Conservation (phyloP, 2,797 vertebrate genomes). For the Percopsis omiscomaycus region DNA sequence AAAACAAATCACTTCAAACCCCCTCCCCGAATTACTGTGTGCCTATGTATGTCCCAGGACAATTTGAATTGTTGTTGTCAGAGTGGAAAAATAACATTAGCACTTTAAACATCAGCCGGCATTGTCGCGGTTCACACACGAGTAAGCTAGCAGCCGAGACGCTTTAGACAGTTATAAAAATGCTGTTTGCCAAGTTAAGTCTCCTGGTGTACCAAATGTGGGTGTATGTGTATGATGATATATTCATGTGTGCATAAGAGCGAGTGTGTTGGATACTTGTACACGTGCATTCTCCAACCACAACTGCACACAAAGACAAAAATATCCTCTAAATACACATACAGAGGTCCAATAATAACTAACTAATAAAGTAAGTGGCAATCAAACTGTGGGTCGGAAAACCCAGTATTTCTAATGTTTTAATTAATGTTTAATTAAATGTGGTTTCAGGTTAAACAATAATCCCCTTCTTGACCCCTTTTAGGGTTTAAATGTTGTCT, state of each 20-base stretch:
- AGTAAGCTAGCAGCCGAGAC: slow-evolving; percentile 34
- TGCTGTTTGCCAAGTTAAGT: slow-evolving; percentile 36
- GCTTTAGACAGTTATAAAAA: slow-evolving; percentile 47
- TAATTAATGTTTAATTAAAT: too few relatives aligned
- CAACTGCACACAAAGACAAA: too few relatives aligned
- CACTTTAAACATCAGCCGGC: slow-evolving; percentile 56
- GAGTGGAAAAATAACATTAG: slow-evolving; percentile 48
- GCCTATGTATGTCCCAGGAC: slow-evolving; percentile 41
- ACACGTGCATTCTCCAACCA: too few relatives aligned
- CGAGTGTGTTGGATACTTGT: neutral
- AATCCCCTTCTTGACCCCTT: too few relatives aligned
- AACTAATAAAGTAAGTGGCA: too few relatives aligned
- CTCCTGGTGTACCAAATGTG: slow-evolving; percentile 23
- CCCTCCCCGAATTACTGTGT: slow-evolving; percentile 13
- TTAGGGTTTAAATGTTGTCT: neutral
- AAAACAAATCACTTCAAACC: slow-evolving; percentile 60
- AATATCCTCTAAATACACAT: too few relatives aligned
- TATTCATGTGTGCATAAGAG: slow-evolving; percentile 10
- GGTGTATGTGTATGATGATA: slow-evolving; percentile 5
- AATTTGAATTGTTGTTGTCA: slow-evolving; percentile 60
- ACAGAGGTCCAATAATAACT: too few relatives aligned
- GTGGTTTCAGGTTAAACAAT: too few relatives aligned
- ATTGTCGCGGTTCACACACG: slow-evolving; percentile 14
- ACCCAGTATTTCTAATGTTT: too few relatives aligned
- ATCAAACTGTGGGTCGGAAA: too few relatives aligned